Conservation (phyloP, 2,113 vertebrate genomes). For the Mohoua ochrocephala region DNA sequence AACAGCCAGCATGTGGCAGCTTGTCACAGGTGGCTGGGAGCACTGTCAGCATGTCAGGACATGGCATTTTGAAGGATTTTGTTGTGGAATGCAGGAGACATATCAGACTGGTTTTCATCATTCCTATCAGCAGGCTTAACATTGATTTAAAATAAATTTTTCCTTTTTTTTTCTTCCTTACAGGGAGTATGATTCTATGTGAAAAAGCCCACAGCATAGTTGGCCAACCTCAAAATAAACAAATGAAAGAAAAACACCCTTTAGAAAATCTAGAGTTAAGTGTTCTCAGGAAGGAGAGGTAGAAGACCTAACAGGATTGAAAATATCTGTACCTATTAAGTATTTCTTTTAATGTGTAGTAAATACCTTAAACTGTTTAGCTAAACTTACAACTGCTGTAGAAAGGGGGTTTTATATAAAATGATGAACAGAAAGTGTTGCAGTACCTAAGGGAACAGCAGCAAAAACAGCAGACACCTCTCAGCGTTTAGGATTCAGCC, state of each 20-base stretch:
- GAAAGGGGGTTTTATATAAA: neutral
- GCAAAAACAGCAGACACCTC: neutral
- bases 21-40: neutral
- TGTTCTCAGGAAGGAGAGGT: neutral
- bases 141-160: neutral
- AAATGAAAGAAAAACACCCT: neutral
- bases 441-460: neutral
- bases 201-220: neutral
- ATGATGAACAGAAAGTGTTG: neutral
- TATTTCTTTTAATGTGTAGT: neutral
- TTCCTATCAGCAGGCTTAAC: neutral
- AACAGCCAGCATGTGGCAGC: neutral
- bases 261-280: neutral
- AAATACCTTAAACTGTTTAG: neutral
- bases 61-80: neutral
- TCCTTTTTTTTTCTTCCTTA: neutral
- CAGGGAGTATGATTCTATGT: neutral
- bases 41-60: neutral
- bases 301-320: neutral
- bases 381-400: neutral
- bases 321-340: neutral
- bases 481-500: neutral
- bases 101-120: neutral
- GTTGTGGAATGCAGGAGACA: neutral
- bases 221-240: neutral